Percentiles rank a stretch among this genome's conserved stretches.
phyloP scores from a whole-genome alignment of 2,113 vertebrate genomes.

The Theristicus caerulescens region DNA sequence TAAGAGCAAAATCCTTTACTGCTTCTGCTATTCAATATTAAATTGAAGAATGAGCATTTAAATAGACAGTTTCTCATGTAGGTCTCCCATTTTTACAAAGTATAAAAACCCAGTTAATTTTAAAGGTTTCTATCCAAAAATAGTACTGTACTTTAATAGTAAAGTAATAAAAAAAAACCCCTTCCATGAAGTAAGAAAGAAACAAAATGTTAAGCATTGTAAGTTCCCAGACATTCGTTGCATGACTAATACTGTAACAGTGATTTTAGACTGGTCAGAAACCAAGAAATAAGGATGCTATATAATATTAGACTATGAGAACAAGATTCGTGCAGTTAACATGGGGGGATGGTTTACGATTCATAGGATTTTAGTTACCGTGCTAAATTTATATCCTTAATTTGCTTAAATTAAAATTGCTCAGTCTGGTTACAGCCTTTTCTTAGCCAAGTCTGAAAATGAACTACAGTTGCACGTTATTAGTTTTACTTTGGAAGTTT shows the following conservation, averaged over 20 bases:
- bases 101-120: background rate
- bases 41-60: background rate
- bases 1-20: background rate
- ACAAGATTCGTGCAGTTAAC: background rate
- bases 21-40: background rate
- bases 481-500: background rate
- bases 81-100: background rate
- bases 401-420: slow-evolving; percentile 40
- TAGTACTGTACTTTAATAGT: slow-evolving; percentile 32
- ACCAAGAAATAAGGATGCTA: background rate
- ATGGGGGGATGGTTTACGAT: background rate
- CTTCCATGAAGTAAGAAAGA: background rate
- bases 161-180: background rate
- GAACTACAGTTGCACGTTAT: background rate
- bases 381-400: slow-evolving; percentile 54
- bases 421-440: slow-evolving; percentile 50
- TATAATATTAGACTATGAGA: background rate
- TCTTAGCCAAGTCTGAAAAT: slow-evolving; percentile 44
- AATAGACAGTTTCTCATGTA: background rate
- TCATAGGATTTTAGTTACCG: background rate
- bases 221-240: background rate
- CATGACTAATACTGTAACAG: slow-evolving; percentile 16
- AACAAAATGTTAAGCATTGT: background rate
- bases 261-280: background rate
- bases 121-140: slow-evolving; percentile 17